A percentile compares a stretch with the other conserved stretches of the same genome.
Evolutionary conservation across 1,140 invertebrate species (phyloP).

Genomic region (Hylyphantes graminicola): DNA sequence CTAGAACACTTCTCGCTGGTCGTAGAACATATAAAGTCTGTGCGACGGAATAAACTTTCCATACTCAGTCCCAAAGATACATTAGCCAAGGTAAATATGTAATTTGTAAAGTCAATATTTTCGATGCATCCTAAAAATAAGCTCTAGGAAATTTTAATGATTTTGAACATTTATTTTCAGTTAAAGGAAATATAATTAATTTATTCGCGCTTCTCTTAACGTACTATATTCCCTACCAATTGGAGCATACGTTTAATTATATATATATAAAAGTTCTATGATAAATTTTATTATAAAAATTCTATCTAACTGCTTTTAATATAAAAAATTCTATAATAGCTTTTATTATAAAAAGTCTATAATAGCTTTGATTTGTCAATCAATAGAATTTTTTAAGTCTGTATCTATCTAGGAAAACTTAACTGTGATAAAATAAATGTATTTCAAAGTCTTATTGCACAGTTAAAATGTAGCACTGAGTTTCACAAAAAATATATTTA

Average conservation of each 20-base stretch:
- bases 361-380: neutral
- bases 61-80: conserved; percentile 85
- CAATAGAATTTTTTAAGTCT: neutral
- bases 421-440: no score
- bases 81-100: conserved; percentile 78
- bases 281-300: no score
- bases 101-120: neutral
- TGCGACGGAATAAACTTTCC: conserved; percentile 84
- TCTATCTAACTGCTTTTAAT: no score
- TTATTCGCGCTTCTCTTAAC: no score
- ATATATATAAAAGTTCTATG: no score
- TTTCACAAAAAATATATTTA: no score
- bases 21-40: conserved; percentile 88
- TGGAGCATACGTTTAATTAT: neutral
- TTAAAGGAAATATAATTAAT: no score
- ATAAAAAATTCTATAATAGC: neutral
- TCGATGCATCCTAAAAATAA: neutral
- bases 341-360: neutral
- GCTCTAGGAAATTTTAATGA: no score
- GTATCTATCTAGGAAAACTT: no score
- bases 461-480: no score
- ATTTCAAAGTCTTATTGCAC: no score
- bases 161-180: no score
- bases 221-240: neutral
- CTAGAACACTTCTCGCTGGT: conserved; percentile 88